Evolutionary conservation across 2,113 vertebrate species (phyloP).

Genomic region (Oreochromis aureus): DNA sequence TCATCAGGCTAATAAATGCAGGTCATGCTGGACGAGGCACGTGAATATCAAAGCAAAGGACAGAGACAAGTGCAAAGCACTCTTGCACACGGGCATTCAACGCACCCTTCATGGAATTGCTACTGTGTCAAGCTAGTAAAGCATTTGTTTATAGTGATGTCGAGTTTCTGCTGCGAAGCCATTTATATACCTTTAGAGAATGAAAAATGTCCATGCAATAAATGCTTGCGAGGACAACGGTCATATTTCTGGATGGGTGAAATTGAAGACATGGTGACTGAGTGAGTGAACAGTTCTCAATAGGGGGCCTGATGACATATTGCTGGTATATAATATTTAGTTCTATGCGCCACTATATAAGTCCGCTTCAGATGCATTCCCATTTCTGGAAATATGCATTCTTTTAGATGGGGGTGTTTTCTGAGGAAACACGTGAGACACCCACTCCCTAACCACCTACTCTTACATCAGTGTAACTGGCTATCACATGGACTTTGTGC

Average conservation of each 20-base stretch:
- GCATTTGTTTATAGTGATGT: constrained; percentile 51
- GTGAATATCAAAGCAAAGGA: constrained; percentile 29
- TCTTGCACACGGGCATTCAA: constrained; percentile 25
- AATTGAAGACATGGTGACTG: background rate
- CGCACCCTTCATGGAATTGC: constrained; percentile 56
- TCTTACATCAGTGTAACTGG: background rate
- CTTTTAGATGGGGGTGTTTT: background rate
- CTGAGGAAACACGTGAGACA: background rate
- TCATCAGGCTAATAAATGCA: background rate
- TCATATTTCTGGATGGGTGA: background rate
- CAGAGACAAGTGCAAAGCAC: constrained; percentile 4
- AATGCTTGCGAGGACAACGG: background rate
- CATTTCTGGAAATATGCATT: background rate
- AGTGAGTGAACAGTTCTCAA: background rate
- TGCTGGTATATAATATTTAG: background rate
- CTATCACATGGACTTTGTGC: background rate
- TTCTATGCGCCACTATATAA: background rate
- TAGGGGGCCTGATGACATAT: background rate
- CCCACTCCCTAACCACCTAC: background rate
- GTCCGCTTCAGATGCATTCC: background rate
- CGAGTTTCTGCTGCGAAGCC: constrained; percentile 13
- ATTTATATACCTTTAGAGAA: constrained; percentile 22
- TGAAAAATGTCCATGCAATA: background rate
- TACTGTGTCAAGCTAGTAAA: constrained; percentile 20
- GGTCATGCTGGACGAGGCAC: constrained; percentile 31